These are phyloP conservation scores for Hetaerina titia DNA, from an alignment of 2,888 invertebrate species.

Conservation along the genomic window DNA sequence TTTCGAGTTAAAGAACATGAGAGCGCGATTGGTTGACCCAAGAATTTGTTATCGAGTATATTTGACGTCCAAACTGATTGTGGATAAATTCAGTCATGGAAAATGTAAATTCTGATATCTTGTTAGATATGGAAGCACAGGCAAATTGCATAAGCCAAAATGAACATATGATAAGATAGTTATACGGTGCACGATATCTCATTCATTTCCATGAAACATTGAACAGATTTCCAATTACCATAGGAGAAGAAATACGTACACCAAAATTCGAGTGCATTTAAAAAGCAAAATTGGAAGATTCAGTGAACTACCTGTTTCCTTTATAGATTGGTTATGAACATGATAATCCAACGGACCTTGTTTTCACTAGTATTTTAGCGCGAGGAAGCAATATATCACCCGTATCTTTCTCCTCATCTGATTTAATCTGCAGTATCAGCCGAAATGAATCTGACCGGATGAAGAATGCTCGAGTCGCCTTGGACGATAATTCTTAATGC, in stretches of 20 bases:
- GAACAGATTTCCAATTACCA: too few species aligned
- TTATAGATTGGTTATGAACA: not conserved
- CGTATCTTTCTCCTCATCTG: not conserved
- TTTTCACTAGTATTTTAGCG: not conserved
- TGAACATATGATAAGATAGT: too few species aligned
- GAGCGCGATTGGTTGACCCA: too few species aligned
- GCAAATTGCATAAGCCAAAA: too few species aligned
- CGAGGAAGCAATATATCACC: not conserved
- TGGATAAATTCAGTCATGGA: too few species aligned
- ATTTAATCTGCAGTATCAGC: slow-evolving; percentile 39
- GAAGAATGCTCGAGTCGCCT: slow-evolving; percentile 15
- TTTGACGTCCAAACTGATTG: too few species aligned
- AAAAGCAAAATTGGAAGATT: not conserved
- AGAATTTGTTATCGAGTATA: too few species aligned
- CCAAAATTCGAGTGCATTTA: not conserved
- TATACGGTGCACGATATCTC: too few species aligned
- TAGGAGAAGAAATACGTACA: not conserved
- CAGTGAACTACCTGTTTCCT: not conserved
- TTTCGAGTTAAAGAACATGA: too few species aligned
- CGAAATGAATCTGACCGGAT: slow-evolving; percentile 35
- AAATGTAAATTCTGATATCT: too few species aligned
- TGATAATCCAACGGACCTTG: not conserved
- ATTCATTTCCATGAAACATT: too few species aligned
- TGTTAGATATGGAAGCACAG: too few species aligned
- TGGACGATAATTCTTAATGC: slow-evolving; percentile 16